phyloP scores from a whole-genome alignment of 2,113 vertebrate genomes.

The Paralichthys olivaceus region DNA sequence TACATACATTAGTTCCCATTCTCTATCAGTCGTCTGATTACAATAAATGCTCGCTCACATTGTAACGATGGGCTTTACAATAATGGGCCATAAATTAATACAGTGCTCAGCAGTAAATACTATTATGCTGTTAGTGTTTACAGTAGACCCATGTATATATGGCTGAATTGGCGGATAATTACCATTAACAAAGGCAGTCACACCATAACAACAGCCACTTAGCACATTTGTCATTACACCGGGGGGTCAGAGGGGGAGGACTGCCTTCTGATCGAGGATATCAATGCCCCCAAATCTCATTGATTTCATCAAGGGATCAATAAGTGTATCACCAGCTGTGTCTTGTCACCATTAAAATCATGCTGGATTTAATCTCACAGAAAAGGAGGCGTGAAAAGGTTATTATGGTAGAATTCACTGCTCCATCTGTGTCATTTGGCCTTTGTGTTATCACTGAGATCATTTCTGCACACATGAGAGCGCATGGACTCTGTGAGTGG shows the following conservation, averaged over 20 bases:
- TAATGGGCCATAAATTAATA: conserved; percentile 83
- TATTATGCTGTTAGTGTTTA: conserved; percentile 73
- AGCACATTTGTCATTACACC: conserved; percentile 60
- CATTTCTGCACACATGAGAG: conserved; percentile 44
- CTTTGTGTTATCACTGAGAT: conserved; percentile 73
- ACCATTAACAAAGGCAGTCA: conserved; percentile 70
- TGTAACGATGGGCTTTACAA: conserved; percentile 75
- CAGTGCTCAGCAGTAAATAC: conserved; percentile 78
- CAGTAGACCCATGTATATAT: conserved; percentile 63
- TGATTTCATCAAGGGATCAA: conserved; percentile 52
- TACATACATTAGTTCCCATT: conserved; percentile 79
- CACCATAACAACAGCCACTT: conserved; percentile 71
- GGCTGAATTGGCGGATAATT: conserved; percentile 72
- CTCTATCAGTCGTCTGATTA: conserved; percentile 68
- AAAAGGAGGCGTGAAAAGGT: conserved; percentile 72
- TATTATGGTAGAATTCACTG: conserved; percentile 80
- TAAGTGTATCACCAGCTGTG: conserved; percentile 51
- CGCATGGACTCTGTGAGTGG: conserved; percentile 37
- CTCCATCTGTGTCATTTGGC: conserved; percentile 73
- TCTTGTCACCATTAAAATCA: conserved; percentile 41
- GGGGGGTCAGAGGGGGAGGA: neutral
- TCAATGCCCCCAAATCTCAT: conserved; percentile 53
- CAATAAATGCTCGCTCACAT: conserved; percentile 67
- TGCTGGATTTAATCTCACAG: conserved; percentile 49
- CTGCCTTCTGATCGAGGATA: conserved; percentile 60